These are phyloP conservation scores for Heliothis peltigera DNA, from an alignment of 2,888 invertebrate genomes.

Conservation along the genomic window DNA sequence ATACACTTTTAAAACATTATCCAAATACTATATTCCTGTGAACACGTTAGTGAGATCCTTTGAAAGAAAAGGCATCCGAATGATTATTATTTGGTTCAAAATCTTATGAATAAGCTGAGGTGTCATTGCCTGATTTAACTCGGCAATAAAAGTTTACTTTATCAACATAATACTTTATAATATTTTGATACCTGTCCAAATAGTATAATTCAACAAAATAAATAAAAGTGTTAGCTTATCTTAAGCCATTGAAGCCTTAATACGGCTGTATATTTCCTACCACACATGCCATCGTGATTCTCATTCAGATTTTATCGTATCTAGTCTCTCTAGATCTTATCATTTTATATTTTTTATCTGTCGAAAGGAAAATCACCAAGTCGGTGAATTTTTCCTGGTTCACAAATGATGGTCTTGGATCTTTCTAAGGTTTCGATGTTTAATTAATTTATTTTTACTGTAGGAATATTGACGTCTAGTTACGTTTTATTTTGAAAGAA, in stretches of 20 bases:
- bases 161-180: conserved; percentile 6
- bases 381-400: conserved; percentile 16
- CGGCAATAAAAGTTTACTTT: background rate
- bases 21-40: too few relatives aligned
- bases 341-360: conserved; percentile 37
- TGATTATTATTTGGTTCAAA: too few relatives aligned
- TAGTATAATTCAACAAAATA: conserved; percentile 9
- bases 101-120: background rate
- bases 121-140: background rate
- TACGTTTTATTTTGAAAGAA: background rate
- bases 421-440: conserved; percentile 23
- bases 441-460: conserved; percentile 14
- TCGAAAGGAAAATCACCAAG: conserved; percentile 30
- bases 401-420: background rate
- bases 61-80: background rate
- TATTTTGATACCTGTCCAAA: conserved; percentile 3
- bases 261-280: conserved; percentile 44
- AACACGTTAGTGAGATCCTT: too few relatives aligned
- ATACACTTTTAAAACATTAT: too few relatives aligned
- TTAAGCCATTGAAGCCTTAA: conserved; percentile 33
- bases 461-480: background rate
- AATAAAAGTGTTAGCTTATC: conserved; percentile 50
- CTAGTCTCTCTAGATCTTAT: conserved; percentile 11
- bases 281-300: conserved; percentile 53
- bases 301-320: conserved; percentile 41